Evolutionary conservation across 2,888 invertebrate genomes (phyloP), one percentile per base, ranked within the genome.

Genomic region (Argyra leucocephala): DNA sequence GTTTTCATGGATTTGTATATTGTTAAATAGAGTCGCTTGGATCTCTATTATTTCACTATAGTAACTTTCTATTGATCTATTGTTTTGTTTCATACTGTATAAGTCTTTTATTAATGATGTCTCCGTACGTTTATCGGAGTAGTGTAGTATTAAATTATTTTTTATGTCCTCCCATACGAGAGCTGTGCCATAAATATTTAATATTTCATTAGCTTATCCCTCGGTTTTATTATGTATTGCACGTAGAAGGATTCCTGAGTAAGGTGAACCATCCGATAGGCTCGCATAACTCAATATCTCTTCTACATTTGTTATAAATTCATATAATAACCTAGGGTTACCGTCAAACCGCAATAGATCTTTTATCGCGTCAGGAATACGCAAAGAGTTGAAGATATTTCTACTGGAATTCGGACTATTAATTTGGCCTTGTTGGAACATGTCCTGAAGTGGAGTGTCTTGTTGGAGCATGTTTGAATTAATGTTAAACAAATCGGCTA

Each of bases 231-330:
- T 69, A 1, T 65, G 6, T 59, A 15, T n/a, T n/a, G n/a, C n/a
- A n/a, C n/a, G n/a, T n/a, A n/a, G n/a, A n/a, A n/a, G n/a, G n/a
- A n/a, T n/a, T n/a, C n/a, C n/a, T n/a, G n/a, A n/a, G n/a, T n/a
- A n/a, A n/a, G 66, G 64, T 22, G 66, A 67, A 21, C 65, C 66
- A 57, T 69, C 67, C 4, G 58, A 59, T 22, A 57, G 37, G 22
- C 48, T 62, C 1, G 67, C 59, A n/a, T 64, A 62, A 0, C 61
- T 12, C 21, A 66, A 37, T 31, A 69, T 69, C 63, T 69, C 68
- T 58, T 69, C 66, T 12, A 69, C 66, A 58, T 69, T 69, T 59
- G 57, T 66, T 3, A 70, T 57, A 36, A 69, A 69, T 21, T 69
- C 69, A 26, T 66, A 26, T 26, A 26, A 26, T 6, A 6, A 7